phyloP scores from a whole-genome alignment of 30 jellyfish, hydroid and myxozoan species.

The Mastigias papua region DNA sequence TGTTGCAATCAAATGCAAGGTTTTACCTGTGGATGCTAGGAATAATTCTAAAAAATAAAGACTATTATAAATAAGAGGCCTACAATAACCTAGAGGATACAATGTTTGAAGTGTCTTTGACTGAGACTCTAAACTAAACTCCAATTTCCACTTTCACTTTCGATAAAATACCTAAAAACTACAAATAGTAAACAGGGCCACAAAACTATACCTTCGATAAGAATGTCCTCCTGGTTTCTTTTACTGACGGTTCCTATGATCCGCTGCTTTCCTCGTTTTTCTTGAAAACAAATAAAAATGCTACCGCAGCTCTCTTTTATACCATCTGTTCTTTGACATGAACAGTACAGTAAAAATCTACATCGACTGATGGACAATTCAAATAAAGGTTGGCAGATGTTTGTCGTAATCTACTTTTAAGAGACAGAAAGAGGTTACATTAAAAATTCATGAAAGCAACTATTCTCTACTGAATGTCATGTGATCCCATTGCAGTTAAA shows the following conservation, averaged over 20 bases:
- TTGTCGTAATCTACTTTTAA: neutral
- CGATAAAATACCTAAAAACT: neutral
- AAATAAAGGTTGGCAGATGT: neutral
- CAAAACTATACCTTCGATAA: neutral
- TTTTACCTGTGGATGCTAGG: too few relatives aligned
- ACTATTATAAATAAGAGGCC: too few relatives aligned
- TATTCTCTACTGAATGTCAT: neutral
- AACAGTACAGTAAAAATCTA: neutral
- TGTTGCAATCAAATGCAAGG: too few relatives aligned
- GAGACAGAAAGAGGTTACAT: neutral
- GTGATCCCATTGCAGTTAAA: neutral
- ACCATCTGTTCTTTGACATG: neutral
- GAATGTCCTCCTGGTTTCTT: neutral
- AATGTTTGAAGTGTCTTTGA: too few relatives aligned
- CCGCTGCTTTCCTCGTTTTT: neutral
- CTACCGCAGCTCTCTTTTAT: neutral
- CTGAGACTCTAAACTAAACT: too few relatives aligned
- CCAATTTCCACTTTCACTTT: too few relatives aligned
- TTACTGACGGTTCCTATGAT: neutral
- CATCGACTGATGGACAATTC: neutral
- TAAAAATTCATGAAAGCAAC: neutral
- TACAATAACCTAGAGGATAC: too few relatives aligned
- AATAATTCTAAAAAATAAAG: too few relatives aligned
- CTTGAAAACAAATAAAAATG: neutral
- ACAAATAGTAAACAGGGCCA: neutral